Evolutionary conservation across 2,888 invertebrate species (phyloP).

Genomic region (Gonocerus acuteangulatus): DNA sequence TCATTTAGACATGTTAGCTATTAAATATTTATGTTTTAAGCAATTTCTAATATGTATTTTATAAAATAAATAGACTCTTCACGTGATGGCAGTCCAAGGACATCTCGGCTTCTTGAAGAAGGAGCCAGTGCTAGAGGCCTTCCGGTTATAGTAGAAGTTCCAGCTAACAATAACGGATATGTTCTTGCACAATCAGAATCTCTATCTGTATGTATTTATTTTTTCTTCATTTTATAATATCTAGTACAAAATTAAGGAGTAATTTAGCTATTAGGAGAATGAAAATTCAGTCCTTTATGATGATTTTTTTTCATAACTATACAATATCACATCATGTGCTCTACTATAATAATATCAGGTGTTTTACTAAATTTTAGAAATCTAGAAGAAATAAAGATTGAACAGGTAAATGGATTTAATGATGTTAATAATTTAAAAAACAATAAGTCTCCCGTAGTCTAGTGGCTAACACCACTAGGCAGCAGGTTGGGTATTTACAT

Average conservation of each 20-base stretch:
- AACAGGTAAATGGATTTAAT: too few relatives aligned
- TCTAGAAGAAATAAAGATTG: too few relatives aligned
- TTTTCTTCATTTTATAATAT: background rate
- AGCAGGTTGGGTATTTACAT: too few relatives aligned
- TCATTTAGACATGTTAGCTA: too few relatives aligned
- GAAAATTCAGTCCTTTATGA: background rate
- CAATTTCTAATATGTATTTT: too few relatives aligned
- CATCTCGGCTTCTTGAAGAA: slow-evolving; percentile 54
- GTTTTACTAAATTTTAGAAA: too few relatives aligned
- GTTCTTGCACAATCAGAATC: slow-evolving; percentile 39
- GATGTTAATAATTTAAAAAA: too few relatives aligned
- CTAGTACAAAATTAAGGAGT: background rate
- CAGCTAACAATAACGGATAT: slow-evolving; percentile 40
- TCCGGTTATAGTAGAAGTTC: slow-evolving; percentile 36
- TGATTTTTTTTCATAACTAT: background rate
- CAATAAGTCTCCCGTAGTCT: too few relatives aligned
- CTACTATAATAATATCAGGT: too few relatives aligned
- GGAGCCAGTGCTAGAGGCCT: slow-evolving; percentile 26
- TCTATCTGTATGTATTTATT: slow-evolving; percentile 26
- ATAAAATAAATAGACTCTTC: slow-evolving; percentile 46
- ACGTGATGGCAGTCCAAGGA: slow-evolving; percentile 53
- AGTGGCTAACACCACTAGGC: too few relatives aligned
- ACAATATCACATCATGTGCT: background rate
- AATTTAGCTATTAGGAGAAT: background rate
- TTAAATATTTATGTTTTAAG: too few relatives aligned